Conservation (phyloP, 2,113 vertebrate genomes). For the Podarcis raffonei region DNA sequence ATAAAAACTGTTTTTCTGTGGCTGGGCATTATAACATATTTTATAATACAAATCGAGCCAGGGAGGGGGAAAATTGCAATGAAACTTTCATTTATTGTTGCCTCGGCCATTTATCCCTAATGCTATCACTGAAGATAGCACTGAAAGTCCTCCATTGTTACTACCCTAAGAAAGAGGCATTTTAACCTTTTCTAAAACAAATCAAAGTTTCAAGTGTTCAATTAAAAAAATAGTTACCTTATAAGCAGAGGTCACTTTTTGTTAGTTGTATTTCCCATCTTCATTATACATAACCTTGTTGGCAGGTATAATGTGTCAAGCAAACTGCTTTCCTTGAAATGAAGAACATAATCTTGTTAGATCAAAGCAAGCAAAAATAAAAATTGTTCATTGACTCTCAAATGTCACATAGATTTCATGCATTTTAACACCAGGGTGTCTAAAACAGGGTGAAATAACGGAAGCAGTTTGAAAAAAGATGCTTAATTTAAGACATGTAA, state of each 20-base stretch:
- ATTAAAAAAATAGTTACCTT: constrained; percentile 65
- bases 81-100: constrained; percentile 18
- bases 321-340: constrained; percentile 59
- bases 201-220: neutral
- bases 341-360: constrained; percentile 39
- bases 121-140: neutral
- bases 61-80: neutral
- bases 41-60: constrained; percentile 35
- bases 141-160: neutral
- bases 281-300: constrained; percentile 66
- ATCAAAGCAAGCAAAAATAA: constrained; percentile 27
- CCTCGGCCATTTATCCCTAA: neutral
- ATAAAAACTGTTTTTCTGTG: constrained; percentile 17
- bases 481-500: neutral
- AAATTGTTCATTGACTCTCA: neutral
- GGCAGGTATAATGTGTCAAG: constrained; percentile 37
- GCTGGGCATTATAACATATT: constrained; percentile 29
- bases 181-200: constrained; percentile 36
- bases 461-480: neutral
- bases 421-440: neutral
- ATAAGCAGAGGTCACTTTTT: constrained; percentile 62
- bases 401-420: neutral
- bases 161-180: neutral
- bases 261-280: constrained; percentile 63
- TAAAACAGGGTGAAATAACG: constrained; percentile 3